Conservation (phyloP, 2,888 invertebrate species). For the Ophioninae sp. region DNA sequence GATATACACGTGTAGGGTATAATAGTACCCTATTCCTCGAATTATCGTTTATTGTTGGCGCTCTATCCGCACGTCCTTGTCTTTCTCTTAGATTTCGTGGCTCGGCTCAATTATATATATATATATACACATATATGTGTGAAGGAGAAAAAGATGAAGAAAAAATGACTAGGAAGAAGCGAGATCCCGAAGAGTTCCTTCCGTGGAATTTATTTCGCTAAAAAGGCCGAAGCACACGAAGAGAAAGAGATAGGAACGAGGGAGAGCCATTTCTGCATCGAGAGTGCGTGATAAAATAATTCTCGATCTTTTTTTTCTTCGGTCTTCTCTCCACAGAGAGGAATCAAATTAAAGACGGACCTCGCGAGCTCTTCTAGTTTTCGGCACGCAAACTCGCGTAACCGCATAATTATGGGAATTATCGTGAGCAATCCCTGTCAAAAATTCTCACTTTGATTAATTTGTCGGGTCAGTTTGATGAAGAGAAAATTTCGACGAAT, state of each 20-base stretch:
- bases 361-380: slow-evolving; percentile 49
- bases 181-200: slow-evolving; percentile 21
- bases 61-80: slow-evolving; percentile 49
- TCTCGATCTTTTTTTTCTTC: slow-evolving; percentile 10
- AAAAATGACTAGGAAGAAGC: slow-evolving; percentile 20
- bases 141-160: slow-evolving; percentile 5
- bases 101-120: slow-evolving; percentile 39
- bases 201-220: slow-evolving; percentile 51
- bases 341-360: slow-evolving; percentile 65
- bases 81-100: slow-evolving; percentile 48
- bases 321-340: slow-evolving; percentile 37
- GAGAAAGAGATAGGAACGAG: too few relatives aligned
- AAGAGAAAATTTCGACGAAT: background rate
- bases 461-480: slow-evolving; percentile 67
- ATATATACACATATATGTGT: background rate
- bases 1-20: slow-evolving; percentile 22
- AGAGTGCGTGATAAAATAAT: slow-evolving; percentile 41
- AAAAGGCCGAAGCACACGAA: slow-evolving; percentile 32
- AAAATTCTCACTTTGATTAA: slow-evolving; percentile 73
- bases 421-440: slow-evolving; percentile 71
- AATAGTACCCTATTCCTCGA: slow-evolving; percentile 48
- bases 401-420: slow-evolving; percentile 71
- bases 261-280: slow-evolving; percentile 10
- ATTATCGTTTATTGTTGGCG: slow-evolving; percentile 59
- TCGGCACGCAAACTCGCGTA: slow-evolving; percentile 31